A percentile compares a stretch with the other conserved stretches of the same genome.
phyloP scores from a whole-genome alignment of 2,113 vertebrate genomes.

The Rhea americana region DNA sequence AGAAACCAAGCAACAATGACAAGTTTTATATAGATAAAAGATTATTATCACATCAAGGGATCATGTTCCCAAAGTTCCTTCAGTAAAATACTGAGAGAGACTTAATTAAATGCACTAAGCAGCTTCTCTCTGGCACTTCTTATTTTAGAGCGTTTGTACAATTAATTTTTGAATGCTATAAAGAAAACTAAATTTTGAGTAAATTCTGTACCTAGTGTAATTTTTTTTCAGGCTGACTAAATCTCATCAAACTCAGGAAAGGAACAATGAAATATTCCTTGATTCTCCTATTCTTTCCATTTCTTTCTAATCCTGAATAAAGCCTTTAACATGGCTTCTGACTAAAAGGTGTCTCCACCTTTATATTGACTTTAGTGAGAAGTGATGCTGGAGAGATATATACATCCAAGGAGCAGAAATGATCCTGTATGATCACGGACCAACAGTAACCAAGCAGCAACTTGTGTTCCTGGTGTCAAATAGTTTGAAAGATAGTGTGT shows the following conservation, averaged over 20 bases:
- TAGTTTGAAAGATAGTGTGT: neutral
- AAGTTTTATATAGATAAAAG: neutral
- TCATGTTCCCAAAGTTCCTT: neutral
- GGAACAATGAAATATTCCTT: neutral
- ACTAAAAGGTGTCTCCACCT: neutral
- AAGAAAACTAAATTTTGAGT: neutral
- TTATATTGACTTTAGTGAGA: neutral
- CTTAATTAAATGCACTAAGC: neutral
- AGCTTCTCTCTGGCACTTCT: neutral
- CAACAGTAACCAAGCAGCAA: conserved; percentile 18
- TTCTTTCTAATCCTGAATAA: neutral
- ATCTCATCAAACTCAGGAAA: neutral
- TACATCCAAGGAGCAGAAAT: neutral
- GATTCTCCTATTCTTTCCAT: neutral
- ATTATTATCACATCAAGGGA: neutral
- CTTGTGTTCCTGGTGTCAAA: neutral
- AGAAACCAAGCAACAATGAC: neutral
- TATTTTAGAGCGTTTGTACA: neutral
- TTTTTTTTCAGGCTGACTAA: neutral
- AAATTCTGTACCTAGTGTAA: neutral
- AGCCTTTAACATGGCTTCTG: neutral
- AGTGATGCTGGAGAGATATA: neutral
- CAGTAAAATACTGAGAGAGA: neutral
- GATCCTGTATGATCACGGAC: neutral
- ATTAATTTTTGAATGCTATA: neutral